Evolutionary conservation across 2,113 vertebrate genomes (phyloP).

Genomic region (Hystrix cristata): DNA sequence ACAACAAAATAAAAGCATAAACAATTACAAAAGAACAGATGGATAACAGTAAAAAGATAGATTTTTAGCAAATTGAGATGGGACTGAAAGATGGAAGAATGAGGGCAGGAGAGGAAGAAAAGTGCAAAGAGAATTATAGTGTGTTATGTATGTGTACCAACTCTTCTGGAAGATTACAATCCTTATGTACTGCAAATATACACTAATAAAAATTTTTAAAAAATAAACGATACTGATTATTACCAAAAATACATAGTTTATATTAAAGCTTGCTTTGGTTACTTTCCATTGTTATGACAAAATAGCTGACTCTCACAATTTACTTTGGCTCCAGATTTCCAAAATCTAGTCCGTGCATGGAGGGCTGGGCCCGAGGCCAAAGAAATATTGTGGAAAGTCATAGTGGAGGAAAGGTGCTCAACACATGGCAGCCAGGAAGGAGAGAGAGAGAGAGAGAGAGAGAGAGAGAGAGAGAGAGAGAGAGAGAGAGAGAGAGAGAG

Average conservation of each 20-base stretch:
- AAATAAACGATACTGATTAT: neutral
- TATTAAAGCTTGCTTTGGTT: neutral
- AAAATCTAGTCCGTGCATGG: neutral
- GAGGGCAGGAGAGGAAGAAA: neutral
- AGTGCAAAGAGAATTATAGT: neutral
- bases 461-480: neutral
- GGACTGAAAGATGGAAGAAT: neutral
- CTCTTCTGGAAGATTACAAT: neutral
- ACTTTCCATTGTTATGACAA: neutral
- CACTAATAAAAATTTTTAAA: neutral
- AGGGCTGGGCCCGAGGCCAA: neutral
- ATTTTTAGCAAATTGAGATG: neutral
- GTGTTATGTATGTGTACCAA: neutral
- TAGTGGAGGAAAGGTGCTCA: neutral
- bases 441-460: neutral
- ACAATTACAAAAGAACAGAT: neutral
- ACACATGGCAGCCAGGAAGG: neutral
- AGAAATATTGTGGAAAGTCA: neutral
- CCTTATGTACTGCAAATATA: neutral
- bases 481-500: fast-evolving
- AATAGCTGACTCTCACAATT: neutral
- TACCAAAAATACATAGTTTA: neutral
- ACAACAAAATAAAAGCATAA: neutral
- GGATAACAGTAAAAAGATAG: neutral
- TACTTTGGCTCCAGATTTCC: neutral